Base-by-base conservation (phyloP, 1,140 invertebrate species). In the Eurosta solidaginis region DNA sequence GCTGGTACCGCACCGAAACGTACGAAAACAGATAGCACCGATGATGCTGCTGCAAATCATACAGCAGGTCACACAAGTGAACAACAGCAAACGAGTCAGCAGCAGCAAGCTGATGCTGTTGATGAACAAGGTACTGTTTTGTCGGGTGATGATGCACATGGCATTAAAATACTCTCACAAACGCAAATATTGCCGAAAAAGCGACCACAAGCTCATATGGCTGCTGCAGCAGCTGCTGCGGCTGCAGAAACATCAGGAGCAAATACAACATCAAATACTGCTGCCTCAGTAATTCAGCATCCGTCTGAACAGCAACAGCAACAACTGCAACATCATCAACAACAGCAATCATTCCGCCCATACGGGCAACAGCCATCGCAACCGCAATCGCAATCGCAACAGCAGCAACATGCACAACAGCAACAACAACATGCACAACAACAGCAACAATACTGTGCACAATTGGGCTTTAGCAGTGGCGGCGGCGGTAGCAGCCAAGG, bases 141-240 rank as follows among this genome's bases (percentile, higher is more conserved):
- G 80, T 82, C 85, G 44, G 85, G 84, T 12, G 85, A 87, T 78
- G 85, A 87, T 79, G 85, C 83, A 17, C 85, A 86, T 87, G 82
- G 84, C 52, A 87, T 87, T 59, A 87, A 87, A 84, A 87, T 87
- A 82, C 81, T 87, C 81, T 86, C 85, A 75, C 85, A 87, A 79
- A 87, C 85, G 81, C 85, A 87, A 81, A 87, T 87, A 81, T 82
- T 87, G 45, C 85, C 85, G 54, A 87, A 87, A 79, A 87, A 87
- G 80, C 79, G 85, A 54, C 85, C 85, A 77, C 85, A 87, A 45
- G 84, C 85, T 36, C 85, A 87, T 79, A 87, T 86, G 83, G 83
- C 83, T 68, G 84, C 85, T 29, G 85, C 85, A 22, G 83, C 81
- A 20, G 85, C 85, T 12, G 85, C 78, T 50, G 84, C 83, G 33